Percentiles rank a stretch among this genome's conserved stretches.
Evolutionary conservation across 1,140 invertebrate genomes (phyloP).

Genomic region (Atopsyche davidsoni): DNA sequence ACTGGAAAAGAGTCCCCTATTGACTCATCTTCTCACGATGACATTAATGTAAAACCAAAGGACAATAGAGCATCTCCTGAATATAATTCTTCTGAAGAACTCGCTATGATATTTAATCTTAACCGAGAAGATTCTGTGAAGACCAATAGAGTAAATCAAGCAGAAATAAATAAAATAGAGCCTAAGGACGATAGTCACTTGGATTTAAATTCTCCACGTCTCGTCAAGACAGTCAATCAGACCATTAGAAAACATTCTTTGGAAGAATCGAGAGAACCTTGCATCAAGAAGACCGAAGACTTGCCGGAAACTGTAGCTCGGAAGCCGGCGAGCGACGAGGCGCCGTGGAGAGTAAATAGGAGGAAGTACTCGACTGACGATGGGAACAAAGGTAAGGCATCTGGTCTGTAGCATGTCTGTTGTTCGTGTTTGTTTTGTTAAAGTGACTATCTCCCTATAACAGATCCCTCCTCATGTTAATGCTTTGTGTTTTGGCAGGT

Average conservation of each 20-base stretch:
- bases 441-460: no score
- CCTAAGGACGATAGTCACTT: slow-evolving; percentile 29
- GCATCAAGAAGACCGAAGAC: slow-evolving; percentile 40
- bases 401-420: slow-evolving; percentile 42
- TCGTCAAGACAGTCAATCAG: slow-evolving; percentile 46
- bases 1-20: slow-evolving; percentile 43
- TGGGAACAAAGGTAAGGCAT: slow-evolving; percentile 26
- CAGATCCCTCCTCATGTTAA: no score
- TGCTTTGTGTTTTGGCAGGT: slow-evolving; percentile 27
- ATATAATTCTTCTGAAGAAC: slow-evolving; percentile 56
- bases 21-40: slow-evolving; percentile 20
- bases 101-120: slow-evolving; percentile 54
- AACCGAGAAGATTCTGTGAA: slow-evolving; percentile 32
- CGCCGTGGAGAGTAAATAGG: slow-evolving; percentile 26
- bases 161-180: slow-evolving; percentile 31
- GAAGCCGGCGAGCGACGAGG: slow-evolving; percentile 36
- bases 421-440: slow-evolving; percentile 20
- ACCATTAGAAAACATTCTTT: slow-evolving; percentile 41
- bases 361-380: slow-evolving; percentile 16
- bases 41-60: slow-evolving; percentile 17
- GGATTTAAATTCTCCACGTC: slow-evolving; percentile 43
- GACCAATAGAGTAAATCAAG: slow-evolving; percentile 29
- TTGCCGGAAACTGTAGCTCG: slow-evolving; percentile 39
- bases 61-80: slow-evolving; percentile 47
- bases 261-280: slow-evolving; percentile 35